Percentiles rank a stretch among this genome's conserved stretches.
Evolutionary conservation across 1,140 invertebrate genomes (phyloP).

Genomic region (Phthorimaea operculella): DNA sequence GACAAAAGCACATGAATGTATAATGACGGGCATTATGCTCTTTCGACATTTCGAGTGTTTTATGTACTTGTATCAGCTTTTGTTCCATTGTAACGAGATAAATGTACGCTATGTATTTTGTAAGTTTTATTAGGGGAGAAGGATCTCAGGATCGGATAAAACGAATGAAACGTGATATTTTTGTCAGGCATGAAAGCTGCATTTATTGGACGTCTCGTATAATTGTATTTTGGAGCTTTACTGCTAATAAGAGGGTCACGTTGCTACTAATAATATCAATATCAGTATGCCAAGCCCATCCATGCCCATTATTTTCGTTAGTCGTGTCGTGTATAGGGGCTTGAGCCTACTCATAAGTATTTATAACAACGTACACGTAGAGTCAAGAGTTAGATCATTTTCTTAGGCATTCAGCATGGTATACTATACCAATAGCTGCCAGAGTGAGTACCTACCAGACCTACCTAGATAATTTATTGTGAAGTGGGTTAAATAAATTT

Average conservation of each 20-base stretch:
- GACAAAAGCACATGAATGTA: constrained; percentile 65
- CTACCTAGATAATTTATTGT: no score
- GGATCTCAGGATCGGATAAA: constrained; percentile 50
- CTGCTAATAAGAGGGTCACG: constrained; percentile 9
- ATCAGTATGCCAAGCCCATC: neutral
- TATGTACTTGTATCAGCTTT: constrained; percentile 60
- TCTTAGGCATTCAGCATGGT: no score
- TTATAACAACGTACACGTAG: no score
- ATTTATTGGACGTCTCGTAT: constrained; percentile 29
- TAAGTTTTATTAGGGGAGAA: constrained; percentile 36
- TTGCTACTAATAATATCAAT: constrained; percentile 5
- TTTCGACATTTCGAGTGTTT: constrained; percentile 62
- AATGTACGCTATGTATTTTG: constrained; percentile 44
- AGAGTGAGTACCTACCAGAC: no score
- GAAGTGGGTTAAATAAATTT: no score
- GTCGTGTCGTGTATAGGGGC: no score
- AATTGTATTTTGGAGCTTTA: constrained; percentile 18
- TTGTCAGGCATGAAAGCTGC: constrained; percentile 30
- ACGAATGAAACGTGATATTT: constrained; percentile 58
- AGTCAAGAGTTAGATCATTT: no score
- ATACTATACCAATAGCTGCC: no score
- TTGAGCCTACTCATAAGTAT: no score
- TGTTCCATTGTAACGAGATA: constrained; percentile 60
- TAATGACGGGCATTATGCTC: constrained; percentile 65
- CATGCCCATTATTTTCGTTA: no score